Evolutionary conservation across 1,140 invertebrate genomes (phyloP).

Genomic region (Micrasema minimum): DNA sequence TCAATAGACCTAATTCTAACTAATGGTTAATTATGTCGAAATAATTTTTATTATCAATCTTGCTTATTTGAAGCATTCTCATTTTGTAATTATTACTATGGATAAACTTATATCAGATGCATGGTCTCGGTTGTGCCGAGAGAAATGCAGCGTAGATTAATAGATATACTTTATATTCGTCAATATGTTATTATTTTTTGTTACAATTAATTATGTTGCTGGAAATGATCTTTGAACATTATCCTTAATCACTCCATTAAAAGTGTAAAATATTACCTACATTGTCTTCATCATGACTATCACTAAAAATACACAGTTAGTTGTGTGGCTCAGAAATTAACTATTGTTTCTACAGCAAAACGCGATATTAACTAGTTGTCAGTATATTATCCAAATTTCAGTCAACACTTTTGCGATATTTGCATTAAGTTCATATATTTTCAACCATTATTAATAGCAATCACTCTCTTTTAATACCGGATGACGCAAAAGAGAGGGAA

Average conservation of each 20-base stretch:
- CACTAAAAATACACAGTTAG: no score
- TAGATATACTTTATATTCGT: background rate
- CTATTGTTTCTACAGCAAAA: no score
- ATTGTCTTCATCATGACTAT: no score
- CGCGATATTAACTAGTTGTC: no score
- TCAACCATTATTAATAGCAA: background rate
- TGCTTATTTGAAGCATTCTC: conserved; percentile 34
- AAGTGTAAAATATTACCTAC: no score
- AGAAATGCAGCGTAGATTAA: background rate
- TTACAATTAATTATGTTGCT: conserved; percentile 18
- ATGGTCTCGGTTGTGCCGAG: background rate
- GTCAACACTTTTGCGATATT: no score
- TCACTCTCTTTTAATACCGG: background rate
- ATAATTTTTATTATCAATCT: conserved; percentile 39
- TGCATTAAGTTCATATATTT: no score
- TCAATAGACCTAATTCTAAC: conserved; percentile 39
- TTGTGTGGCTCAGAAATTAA: no score
- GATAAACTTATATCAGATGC: conserved; percentile 20
- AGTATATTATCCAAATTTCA: no score
- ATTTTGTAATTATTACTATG: conserved; percentile 40
- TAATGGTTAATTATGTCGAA: conserved; percentile 37
- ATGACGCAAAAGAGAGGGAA: conserved; percentile 3
- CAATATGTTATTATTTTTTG: background rate
- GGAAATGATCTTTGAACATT: conserved; percentile 34
- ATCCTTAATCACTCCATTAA: no score